Evolutionary conservation across 2,888 invertebrate species (phyloP), one percentile per base, ranked within the genome.

Genomic region (Dicyrtoma fusca): DNA sequence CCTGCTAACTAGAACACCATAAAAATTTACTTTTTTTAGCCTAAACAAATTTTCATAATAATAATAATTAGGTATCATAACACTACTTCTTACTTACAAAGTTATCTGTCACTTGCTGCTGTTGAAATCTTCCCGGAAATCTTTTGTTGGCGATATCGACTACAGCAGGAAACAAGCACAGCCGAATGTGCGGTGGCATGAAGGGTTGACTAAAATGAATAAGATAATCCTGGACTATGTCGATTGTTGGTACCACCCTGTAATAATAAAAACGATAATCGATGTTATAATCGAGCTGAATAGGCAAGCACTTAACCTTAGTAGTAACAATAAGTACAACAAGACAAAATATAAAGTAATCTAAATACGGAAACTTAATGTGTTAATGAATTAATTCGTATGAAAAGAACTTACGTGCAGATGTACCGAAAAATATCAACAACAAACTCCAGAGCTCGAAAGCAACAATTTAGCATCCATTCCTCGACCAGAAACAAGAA

Each of bases 351-450:
- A 44, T 44, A 44, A 8, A 44, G 14, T 44, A 44, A 44, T 44
- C 45, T 11, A 11, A 44, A 44, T 44, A 44, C 14, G 10, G 10
- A 44, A 44, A 44, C 14, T 44, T 11, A 44, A 11, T 11, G 8
- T 44, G 14, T 44, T 44, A 44, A 44, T 44, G 45, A 44, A 44
- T 49, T 17, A 4, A n/a, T 49, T n/a, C 4, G 4, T n/a, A 49
- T 49, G 49, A n/a, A n/a, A n/a, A 6, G 49, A 49, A 49, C 57
- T 61, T n/a, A 61, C 61, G 61, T 17, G 61, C 61, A 61, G 42
- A 61, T 61, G n/a, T 42, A 61, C 5, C 34, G 42, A 25, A 61
- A 17, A 10, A 61, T 10, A 61, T 61, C 61, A 6, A 42, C 6
- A 10, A 61, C 14, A 26, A 42, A 34, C n/a, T 34, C 42, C n/a